These are phyloP conservation scores for Muscicapa adusta DNA, from an alignment of 2,113 vertebrate species.

Conservation along the genomic window DNA sequence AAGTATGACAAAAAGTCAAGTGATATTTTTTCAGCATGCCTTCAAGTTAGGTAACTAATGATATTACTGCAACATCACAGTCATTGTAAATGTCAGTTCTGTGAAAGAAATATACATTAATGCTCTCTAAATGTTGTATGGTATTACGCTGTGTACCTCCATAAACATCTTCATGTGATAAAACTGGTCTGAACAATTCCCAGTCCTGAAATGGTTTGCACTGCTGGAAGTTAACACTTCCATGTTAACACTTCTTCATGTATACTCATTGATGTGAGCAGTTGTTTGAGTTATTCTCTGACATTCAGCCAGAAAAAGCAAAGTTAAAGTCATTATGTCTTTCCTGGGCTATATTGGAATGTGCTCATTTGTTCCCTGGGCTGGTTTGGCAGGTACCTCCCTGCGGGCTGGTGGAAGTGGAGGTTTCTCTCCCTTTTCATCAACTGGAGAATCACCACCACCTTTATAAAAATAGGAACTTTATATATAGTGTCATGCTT, in stretches of 20 bases:
- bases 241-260: background rate
- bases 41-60: background rate
- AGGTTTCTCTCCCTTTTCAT: background rate
- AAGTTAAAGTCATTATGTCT: background rate
- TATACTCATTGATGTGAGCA: background rate
- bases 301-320: background rate
- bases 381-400: background rate
- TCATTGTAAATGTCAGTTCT: background rate
- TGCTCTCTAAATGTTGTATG: accelerated
- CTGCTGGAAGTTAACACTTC: background rate
- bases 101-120: background rate
- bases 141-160: background rate
- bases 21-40: background rate
- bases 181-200: background rate
- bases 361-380: background rate
- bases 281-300: background rate
- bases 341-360: background rate
- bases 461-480: background rate
- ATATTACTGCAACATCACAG: background rate
- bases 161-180: background rate
- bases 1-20: background rate
- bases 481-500: background rate
- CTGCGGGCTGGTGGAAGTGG: accelerated
- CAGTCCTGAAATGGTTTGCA: background rate
- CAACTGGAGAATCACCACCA: background rate